phyloP scores from a whole-genome alignment of 2,113 vertebrate species.

The Pontoporia blainvillei region DNA sequence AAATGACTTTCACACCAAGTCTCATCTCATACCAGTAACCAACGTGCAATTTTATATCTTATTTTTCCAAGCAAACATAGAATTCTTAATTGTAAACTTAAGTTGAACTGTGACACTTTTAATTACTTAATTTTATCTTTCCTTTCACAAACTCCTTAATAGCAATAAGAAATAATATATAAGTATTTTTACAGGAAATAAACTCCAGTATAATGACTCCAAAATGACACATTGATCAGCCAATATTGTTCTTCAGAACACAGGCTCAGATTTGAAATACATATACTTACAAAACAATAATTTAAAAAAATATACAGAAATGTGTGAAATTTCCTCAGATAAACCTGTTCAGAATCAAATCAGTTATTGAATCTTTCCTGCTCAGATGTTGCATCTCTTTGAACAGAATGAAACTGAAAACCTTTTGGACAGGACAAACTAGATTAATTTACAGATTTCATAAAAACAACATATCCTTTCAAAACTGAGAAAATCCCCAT shows the following conservation, averaged over 20 bases:
- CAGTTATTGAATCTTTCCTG: background rate
- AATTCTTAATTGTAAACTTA: background rate
- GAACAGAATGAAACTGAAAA: background rate
- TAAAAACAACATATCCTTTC: background rate
- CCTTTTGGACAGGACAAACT: background rate
- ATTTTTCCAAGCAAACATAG: background rate
- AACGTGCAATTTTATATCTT: background rate
- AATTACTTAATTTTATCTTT: background rate
- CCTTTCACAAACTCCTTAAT: background rate
- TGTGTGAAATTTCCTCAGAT: background rate
- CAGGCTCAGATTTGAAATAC: background rate
- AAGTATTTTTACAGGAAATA: background rate
- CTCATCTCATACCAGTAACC: background rate
- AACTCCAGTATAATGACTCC: background rate
- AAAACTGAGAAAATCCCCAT: background rate
- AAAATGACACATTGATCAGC: background rate
- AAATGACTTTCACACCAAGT: conserved; percentile 14
- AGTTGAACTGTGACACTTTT: background rate
- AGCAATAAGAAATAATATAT: background rate
- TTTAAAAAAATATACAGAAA: background rate
- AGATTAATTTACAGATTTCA: background rate
- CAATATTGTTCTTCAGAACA: background rate
- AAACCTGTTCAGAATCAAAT: background rate
- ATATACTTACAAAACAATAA: background rate
- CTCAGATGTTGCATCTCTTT: background rate